These are phyloP conservation scores for Acropternis orthonyx DNA, from an alignment of 2,797 vertebrate species.

Conservation along the genomic window DNA sequence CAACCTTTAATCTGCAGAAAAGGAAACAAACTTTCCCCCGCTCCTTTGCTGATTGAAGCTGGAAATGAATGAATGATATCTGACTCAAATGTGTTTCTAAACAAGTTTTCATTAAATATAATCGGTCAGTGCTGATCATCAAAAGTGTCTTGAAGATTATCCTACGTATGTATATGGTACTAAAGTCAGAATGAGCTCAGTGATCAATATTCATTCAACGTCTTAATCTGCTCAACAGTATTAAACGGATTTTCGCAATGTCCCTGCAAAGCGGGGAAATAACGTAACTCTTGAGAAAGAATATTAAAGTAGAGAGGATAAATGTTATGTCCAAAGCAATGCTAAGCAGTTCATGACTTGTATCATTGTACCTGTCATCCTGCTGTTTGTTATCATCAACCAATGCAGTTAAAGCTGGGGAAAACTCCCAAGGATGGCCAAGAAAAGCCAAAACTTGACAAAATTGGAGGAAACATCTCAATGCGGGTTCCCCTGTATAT, in stretches of 20 bases:
- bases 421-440: neutral
- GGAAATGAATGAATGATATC: conserved; percentile 44
- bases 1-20: conserved; percentile 52
- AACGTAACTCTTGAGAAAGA: neutral
- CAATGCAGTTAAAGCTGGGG: neutral
- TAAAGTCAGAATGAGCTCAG: conserved; percentile 20
- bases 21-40: conserved; percentile 26
- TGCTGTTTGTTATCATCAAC: neutral
- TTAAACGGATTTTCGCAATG: conserved; percentile 28
- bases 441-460: neutral
- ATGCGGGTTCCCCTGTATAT: neutral
- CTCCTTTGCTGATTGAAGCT: conserved; percentile 59
- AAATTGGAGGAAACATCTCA: neutral
- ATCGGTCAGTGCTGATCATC: conserved; percentile 44
- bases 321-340: neutral
- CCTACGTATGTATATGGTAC: neutral
- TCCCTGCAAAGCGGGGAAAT: neutral
- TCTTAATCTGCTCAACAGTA: conserved; percentile 33
- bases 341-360: neutral
- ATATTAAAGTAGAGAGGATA: conserved; percentile 2
- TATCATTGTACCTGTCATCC: neutral
- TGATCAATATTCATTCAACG: conserved; percentile 33
- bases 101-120: conserved; percentile 50
- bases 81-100: conserved; percentile 17
- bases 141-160: conserved; percentile 7